Base-by-base conservation (phyloP, 2,888 invertebrate genomes). In the Cheilosia soror region DNA sequence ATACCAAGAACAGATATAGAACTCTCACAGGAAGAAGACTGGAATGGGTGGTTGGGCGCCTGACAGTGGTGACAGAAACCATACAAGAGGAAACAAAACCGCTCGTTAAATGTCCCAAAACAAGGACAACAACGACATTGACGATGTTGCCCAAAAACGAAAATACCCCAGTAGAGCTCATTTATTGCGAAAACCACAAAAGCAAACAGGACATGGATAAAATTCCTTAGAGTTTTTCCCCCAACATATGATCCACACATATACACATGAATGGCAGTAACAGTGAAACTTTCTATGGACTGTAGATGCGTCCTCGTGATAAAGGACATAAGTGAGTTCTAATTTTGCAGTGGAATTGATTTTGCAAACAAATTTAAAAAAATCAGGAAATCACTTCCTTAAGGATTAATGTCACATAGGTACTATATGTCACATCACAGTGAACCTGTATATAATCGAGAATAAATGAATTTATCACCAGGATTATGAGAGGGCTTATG, bases 31-130 rank as follows among this genome's bases (percentile, higher is more conserved):
- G 15, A 55, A 33, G 44, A 20, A 33, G 44, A 20, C 40, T 20
- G 31, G 13, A 42, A 29, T n/a, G 42, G 47, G 11, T 40, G 25
- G 15, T 13, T 27, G 29, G 27, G 60, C 6, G 62, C 11, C 78
- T 83, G 69, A 73, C 73, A 72, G 33, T 37, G 51, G 62, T 78
- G 78, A 73, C 78, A 78, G 72, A 83, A 73, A 78, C 72, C 68
- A 57, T 63, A 57, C 79, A 65, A 37, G 42, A 63, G 65, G 66
- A 66, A 58, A 76, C 58, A 69, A 79, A 83, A 78, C 78, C 83
- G 63, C 68, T 83, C 78, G 78, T 79, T 84, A 60, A 73, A 78
- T 40, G 42, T 69, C 73, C 73, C 31, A 63, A 47, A 78, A 68
- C 83, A 68, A 78, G 83, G 68, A 83, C 73, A 73, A 55, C 44